Evolutionary conservation across 1,140 invertebrate genomes (phyloP), one percentile per base, ranked within the genome.

Genomic region (Aphaenogaster rudis): DNA sequence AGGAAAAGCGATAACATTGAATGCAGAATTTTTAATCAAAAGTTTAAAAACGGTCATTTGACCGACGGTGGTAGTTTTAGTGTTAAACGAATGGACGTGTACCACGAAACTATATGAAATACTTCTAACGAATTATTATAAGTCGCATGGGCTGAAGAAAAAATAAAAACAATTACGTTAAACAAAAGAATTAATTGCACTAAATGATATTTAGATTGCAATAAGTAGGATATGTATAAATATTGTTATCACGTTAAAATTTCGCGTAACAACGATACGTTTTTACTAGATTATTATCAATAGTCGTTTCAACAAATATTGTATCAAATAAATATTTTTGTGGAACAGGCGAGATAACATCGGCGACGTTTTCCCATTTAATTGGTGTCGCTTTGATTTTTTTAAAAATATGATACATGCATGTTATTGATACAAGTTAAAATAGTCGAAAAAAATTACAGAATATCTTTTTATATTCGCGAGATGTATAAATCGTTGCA

Each of bases 351-450:
- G 42, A 57, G 36, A 81, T 57, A 81, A 8, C 11, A 39, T 45
- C 17, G 17, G 5, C 13, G 28, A 57, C 15, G 3, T 33, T 80
- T 80, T 67, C 7, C n/a, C 45, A 21, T 50, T 78, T 15, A 45
- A 71, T 81, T 52, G 17, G 6, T 81, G 8, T 50, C 8, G 61
- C 48, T 72, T 45, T 71, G 48, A 80, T 69, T 80, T 57, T 45
- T 71, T 45, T 54, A 28, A 11, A 57, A 81, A 45, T 67, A 52
- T 42, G n/a, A 57, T 45, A 52, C 7, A 11, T 42, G 39, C 7
- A 11, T 42, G 39, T 57, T 54, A 28, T 17, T 6, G 11, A 52
- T 28, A 69, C 11, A 28, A 57, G 13, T 81, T 45, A 17, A 69
- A 80, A 66, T 52, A 39, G 21, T 79, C 28, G 13, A 11, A 52